Percentiles rank a stretch among this genome's conserved stretches.
Conservation (phyloP, 2,113 vertebrate species). For the Eurypyga helias region DNA sequence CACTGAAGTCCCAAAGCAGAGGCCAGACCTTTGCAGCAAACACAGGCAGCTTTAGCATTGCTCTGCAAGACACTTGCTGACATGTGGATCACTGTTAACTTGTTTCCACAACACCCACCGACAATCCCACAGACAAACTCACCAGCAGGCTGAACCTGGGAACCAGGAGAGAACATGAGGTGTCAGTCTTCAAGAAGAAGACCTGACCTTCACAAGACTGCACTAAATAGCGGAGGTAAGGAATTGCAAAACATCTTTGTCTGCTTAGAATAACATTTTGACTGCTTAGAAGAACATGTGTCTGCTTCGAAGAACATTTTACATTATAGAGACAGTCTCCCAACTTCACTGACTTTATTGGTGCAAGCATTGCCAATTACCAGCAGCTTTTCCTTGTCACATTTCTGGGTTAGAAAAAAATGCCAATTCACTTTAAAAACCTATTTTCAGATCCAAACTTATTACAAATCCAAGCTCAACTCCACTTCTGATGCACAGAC, state of each 20-base stretch:
- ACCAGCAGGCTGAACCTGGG: not conserved
- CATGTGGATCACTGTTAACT: not conserved
- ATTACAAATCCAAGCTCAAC: not conserved
- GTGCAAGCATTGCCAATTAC: not conserved
- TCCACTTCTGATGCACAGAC: not conserved
- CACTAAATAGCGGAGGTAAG: not conserved
- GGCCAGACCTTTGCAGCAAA: not conserved
- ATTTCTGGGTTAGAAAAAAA: not conserved
- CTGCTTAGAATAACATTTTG: not conserved
- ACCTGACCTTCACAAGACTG: not conserved
- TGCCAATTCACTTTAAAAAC: not conserved
- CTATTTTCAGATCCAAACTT: not conserved
- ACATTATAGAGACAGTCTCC: not conserved
- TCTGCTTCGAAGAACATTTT: not conserved
- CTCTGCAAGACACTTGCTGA: not conserved
- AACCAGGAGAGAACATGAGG: not conserved
- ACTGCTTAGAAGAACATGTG: not conserved
- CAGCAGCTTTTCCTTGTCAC: not conserved
- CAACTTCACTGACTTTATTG: not conserved
- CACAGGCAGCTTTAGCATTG: not conserved
- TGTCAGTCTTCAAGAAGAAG: not conserved
- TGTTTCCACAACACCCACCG: accelerated
- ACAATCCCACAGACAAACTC: not conserved
- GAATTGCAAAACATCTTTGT: not conserved
- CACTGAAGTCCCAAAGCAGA: not conserved